phyloP scores from a whole-genome alignment of 2,113 vertebrate species.

The Spermophilus dauricus region DNA sequence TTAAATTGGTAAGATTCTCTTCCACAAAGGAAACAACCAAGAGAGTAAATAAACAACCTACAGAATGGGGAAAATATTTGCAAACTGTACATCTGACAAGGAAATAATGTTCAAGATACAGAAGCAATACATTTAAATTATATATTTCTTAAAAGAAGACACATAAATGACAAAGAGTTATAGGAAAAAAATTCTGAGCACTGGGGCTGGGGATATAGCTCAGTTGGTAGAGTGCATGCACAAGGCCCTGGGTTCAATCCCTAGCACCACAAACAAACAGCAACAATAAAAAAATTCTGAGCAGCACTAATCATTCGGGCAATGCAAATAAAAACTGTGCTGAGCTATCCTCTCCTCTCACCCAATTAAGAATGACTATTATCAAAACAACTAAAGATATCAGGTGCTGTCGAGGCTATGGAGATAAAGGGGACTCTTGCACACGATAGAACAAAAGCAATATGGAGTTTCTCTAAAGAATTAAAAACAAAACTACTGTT shows the following conservation, averaged over 20 bases:
- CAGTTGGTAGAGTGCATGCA: too few relatives aligned
- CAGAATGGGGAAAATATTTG: background rate
- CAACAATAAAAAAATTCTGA: background rate
- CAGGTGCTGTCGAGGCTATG: background rate
- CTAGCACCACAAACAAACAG: too few relatives aligned
- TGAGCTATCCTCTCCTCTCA: background rate
- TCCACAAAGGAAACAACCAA: background rate
- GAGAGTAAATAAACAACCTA: background rate
- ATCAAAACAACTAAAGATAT: background rate
- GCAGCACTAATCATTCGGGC: background rate
- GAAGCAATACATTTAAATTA: background rate
- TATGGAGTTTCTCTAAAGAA: background rate
- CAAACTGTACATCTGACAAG: background rate
- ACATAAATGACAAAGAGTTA: background rate
- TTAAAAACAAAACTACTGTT: background rate
- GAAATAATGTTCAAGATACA: background rate
- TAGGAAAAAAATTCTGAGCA: too few relatives aligned
- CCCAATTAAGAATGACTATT: background rate
- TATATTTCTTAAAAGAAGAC: background rate
- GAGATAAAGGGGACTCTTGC: background rate
- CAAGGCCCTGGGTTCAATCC: too few relatives aligned
- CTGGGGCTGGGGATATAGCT: too few relatives aligned
- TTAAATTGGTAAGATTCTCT: background rate
- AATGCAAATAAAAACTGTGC: background rate
- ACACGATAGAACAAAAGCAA: background rate